Conservation (phyloP, 2,797 vertebrate species). For the Enteromius argenteus region DNA sequence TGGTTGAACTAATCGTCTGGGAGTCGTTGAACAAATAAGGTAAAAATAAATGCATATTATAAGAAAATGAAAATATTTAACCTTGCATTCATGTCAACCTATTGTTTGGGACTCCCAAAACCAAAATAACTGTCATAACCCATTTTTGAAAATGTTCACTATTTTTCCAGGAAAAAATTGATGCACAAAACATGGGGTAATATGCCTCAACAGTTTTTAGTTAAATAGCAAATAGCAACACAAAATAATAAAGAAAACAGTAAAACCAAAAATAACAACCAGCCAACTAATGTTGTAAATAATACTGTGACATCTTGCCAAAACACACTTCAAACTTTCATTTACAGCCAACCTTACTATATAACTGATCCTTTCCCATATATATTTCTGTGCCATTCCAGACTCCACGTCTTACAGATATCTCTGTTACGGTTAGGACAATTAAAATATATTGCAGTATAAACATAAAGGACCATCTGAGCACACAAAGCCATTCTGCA, state of each 20-base stretch:
- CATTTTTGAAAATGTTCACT: too few species aligned
- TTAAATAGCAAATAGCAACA: too few species aligned
- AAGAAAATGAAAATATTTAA: too few species aligned
- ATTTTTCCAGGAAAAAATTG: too few species aligned
- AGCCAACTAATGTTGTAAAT: neutral
- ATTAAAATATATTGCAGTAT: constrained; percentile 14
- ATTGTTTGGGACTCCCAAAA: too few species aligned
- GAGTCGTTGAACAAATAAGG: too few species aligned
- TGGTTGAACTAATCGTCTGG: too few species aligned
- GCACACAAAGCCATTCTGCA: constrained; percentile 33
- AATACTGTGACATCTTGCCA: constrained; percentile 4
- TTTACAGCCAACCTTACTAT: neutral
- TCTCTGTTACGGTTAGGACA: neutral
- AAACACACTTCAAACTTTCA: too few species aligned
- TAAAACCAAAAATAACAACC: neutral
- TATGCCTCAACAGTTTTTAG: neutral
- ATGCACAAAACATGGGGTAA: neutral
- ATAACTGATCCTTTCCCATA: neutral
- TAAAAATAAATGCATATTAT: too few species aligned
- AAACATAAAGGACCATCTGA: constrained; percentile 19
- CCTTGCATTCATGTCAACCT: too few species aligned
- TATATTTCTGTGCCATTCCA: neutral
- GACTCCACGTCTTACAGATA: neutral
- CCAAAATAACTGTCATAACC: too few species aligned
- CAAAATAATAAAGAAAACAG: neutral